Evolutionary conservation across 2,797 vertebrate species (phyloP), one percentile per base, ranked within the genome.

Genomic region (Spinus pinus): DNA sequence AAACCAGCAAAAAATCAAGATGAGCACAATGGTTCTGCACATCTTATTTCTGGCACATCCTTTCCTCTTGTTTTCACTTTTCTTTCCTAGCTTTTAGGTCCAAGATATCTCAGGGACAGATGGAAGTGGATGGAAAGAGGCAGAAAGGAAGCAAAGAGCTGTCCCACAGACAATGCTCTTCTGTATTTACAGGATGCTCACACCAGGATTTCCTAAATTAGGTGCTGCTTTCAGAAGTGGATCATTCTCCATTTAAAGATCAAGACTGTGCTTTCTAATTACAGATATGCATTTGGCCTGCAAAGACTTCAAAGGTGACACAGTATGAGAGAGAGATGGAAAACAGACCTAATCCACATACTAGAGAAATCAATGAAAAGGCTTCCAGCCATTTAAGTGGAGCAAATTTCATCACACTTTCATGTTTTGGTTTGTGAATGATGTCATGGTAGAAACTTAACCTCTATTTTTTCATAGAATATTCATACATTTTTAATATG

Each of bases 311-410:
- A 89, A 72, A 77, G 86, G 47, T 79, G 77, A 79, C 17, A 25
- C 1, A 53, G 11, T 50, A 56, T 56, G 66, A 86, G 49, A 75
- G 78, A 69, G 39, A 71, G 53, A 30, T 51, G 44, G 89, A 90
- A 92, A 94, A 33, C 54, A 90, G 84, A 74, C 58, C 58, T 84
- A 86, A 69, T 70, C 56, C 57, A 81, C 54, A 79, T 41, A 49
- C 58, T 30, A 74, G 39, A 86, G 90, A 91, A 95, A 93, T 89
- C 91, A 94, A 57, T 90, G 74, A 25, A 80, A 78, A 80, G 81
- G 81, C 88, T 95, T 57, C 57, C 61, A 89, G 85, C 10, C 3
- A 79, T 86, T 91, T 88, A 69, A 56, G 47, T 37, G 62, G 75
- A 51, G 58, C 23, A 81, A 65, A 78, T 84, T 79, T 81, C 50